phyloP scores from a whole-genome alignment of 2,113 vertebrate genomes.

The Eudyptes chrysolophus region DNA sequence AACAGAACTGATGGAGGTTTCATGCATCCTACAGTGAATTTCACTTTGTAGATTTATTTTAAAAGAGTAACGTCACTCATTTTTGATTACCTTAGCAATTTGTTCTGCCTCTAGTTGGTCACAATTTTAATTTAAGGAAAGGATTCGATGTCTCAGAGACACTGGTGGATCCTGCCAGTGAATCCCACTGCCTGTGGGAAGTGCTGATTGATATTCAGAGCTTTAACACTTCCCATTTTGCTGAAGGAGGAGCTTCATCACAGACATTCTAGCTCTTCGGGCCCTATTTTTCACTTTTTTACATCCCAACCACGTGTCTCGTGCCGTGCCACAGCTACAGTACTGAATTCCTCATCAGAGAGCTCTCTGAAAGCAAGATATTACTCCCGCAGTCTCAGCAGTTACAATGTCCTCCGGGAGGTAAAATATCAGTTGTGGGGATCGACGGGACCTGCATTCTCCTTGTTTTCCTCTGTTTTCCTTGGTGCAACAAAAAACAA shows the following conservation, averaged over 20 bases:
- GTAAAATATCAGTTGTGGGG: not conserved
- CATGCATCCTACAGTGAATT: constrained; percentile 5
- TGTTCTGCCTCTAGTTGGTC: constrained; percentile 46
- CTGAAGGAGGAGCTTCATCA: constrained; percentile 55
- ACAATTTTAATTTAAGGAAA: constrained; percentile 59
- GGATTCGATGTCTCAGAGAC: constrained; percentile 23
- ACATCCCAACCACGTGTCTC: constrained; percentile 43
- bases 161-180: constrained; percentile 23
- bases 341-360: constrained; percentile 55
- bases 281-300: constrained; percentile 56
- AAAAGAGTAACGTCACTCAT: constrained; percentile 19
- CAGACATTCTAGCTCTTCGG: constrained; percentile 44
- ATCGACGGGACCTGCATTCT: not conserved
- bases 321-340: constrained; percentile 33
- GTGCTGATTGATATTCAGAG: constrained; percentile 63
- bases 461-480: not conserved
- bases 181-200: constrained; percentile 65
- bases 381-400: constrained; percentile 23
- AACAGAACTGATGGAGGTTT: constrained; percentile 12
- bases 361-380: constrained; percentile 45
- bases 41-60: constrained; percentile 26
- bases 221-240: constrained; percentile 65
- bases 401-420: not conserved
- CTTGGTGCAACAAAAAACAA: not conserved
- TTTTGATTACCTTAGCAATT: constrained; percentile 54